phyloP scores from a whole-genome alignment of 1,140 invertebrate species.

The Euwallacea fornicatus region DNA sequence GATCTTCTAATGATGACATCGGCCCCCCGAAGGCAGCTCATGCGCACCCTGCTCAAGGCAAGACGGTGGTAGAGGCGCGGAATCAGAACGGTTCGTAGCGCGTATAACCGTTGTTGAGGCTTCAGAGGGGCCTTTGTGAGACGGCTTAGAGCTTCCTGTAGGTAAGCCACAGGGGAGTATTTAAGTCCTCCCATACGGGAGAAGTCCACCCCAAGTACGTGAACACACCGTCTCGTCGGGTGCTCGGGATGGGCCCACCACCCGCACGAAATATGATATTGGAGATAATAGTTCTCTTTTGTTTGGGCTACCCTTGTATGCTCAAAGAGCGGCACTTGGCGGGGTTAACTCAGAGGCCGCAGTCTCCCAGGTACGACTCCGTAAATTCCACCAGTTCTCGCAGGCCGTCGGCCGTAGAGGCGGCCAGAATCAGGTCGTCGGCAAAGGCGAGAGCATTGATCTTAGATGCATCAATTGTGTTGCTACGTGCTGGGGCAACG shows the following conservation, averaged over 20 bases:
- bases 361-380: background rate
- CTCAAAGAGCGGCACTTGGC: slow-evolving; percentile 5
- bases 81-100: background rate
- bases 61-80: too few species aligned
- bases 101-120: slow-evolving; percentile 2
- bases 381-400: background rate
- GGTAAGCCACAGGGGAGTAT: background rate
- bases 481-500: slow-evolving; percentile 20
- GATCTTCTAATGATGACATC: too few species aligned
- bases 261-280: background rate
- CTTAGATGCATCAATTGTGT: background rate
- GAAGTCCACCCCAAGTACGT: slow-evolving; percentile 4
- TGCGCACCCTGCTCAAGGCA: too few species aligned
- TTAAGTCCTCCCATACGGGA: background rate
- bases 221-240: background rate
- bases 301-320: slow-evolving; percentile 24
- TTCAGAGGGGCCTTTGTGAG: slow-evolving; percentile 1
- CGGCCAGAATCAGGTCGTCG: slow-evolving; percentile 32
- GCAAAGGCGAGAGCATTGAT: slow-evolving; percentile 35
- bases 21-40: too few species aligned
- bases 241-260: background rate
- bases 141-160: background rate
- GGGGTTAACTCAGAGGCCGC: slow-evolving; percentile 27
- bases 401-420: slow-evolving; percentile 23
- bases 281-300: slow-evolving; percentile 18